A percentile compares a stretch with the other conserved stretches of the same genome.
phyloP scores from a whole-genome alignment of 2,113 vertebrate genomes.

The Salminus brasiliensis region DNA sequence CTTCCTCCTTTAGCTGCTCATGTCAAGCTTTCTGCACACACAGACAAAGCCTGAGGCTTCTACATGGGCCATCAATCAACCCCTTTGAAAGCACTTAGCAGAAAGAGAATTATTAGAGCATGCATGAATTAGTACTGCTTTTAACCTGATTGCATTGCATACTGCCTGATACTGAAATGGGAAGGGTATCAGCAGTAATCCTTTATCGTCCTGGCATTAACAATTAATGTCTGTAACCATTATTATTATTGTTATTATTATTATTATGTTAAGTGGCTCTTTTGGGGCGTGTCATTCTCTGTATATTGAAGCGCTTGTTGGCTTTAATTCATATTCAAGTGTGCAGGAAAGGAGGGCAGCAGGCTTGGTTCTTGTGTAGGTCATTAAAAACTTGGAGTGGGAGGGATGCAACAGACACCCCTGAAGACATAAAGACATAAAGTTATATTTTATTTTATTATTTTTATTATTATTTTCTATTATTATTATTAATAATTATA shows the following conservation, averaged over 20 bases:
- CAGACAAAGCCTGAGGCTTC: neutral
- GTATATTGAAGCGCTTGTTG: neutral
- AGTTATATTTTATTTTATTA: too few relatives aligned
- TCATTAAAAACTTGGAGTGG: too few relatives aligned
- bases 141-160: slow-evolving; percentile 16
- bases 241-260: too few relatives aligned
- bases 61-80: neutral
- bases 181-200: slow-evolving; percentile 1
- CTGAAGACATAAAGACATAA: too few relatives aligned
- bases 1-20: neutral
- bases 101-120: neutral
- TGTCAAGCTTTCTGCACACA: neutral
- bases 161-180: slow-evolving; percentile 4
- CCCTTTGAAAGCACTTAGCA: neutral
- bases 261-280: slow-evolving; percentile 14
- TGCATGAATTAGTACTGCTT: neutral
- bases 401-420: too few relatives aligned
- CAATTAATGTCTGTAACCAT: slow-evolving; percentile 33
- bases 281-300: neutral
- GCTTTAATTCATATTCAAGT: too few relatives aligned
- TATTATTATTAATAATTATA: too few relatives aligned
- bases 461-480: too few relatives aligned
- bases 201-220: slow-evolving; percentile 31
- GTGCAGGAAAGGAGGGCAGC: neutral
- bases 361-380: neutral